Base-by-base conservation (phyloP, 2,888 invertebrate genomes). In the Magallana nippona region DNA sequence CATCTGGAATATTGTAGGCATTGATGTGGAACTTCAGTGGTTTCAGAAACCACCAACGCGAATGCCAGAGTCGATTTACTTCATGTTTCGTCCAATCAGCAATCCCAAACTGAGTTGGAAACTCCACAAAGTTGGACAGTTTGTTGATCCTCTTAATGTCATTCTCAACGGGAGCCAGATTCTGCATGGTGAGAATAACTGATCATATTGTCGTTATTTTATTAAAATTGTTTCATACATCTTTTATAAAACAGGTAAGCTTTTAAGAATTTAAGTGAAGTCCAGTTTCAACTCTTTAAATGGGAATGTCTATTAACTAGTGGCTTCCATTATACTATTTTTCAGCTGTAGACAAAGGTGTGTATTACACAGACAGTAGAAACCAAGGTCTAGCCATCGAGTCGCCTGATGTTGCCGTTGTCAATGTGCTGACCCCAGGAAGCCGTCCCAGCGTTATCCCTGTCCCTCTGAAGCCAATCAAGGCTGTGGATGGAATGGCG, bases 151-250 rank as follows among this genome's bases (percentile, higher is more conserved):
- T 17, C 83, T 89, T 1, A 89, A 92, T 85, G 92, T 92, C 10
- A 86, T 91, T 13, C 84, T 84, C 10, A 92, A 92, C 89, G 93
- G 93, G n/a, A 92, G 92, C 82, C 92, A 92, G 82, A 89, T 90
- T 85, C 90, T 89, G 17, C 92, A 92, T 86, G 92, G 92, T 92
- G 84, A 86, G 86, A 78, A 13, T 15, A 82, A 8, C 44, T 13
- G 56, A 63, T 55, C n/a, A 22, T 44, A 44, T 44, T 44, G 5
- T 44, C 44, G 8, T 44, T 5, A 44, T 44, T 44, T 44, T 44
- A 44, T 0, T 44, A 5, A 44, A 44, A 44, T 44, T 44, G 5
- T 44, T 44, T 44, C 44, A 0, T 44, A 44, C 44, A 5, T 44
- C 44, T 44, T 44, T 44, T 8, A 44, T 44, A 5, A 44, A 44